Base-by-base conservation (phyloP, 2,888 invertebrate species). In the Cataglyphis livida region DNA sequence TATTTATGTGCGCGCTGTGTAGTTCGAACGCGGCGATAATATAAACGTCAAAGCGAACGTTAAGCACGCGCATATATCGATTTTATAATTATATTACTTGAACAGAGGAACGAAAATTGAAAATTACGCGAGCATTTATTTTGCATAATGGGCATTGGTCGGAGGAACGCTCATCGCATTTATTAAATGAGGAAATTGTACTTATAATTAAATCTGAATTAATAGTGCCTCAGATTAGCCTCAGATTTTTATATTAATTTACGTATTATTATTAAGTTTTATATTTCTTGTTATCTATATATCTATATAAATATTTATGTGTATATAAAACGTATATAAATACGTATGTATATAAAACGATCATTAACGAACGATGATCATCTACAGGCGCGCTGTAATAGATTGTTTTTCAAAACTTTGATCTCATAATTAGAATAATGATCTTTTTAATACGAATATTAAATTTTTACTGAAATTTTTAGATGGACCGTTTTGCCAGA, bases 201-300 rank as follows among this genome's bases (percentile, higher is more conserved):
- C 70, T 79, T 35, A 32, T 79, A 79, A 79, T 79, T 70, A 79
- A 61, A 79, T 70, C 59, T n/a, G 35, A 79, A 79, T 79, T 79
- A 79, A 70, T 79, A 79, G 44, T 9, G 21, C 59, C 59, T 79
- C 48, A 54, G 25, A 76, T 65, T 54, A 65, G 54, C 32, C 44
- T 59, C 28, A 28, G 28, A 28, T 28, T 68, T 57, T 78, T 57
- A 44, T 78, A 59, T 61, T 68, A 70, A 61, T 70, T 35, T 35
- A 28, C 12, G 44, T 59, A 28, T 70, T 59, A 28, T 51, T 32
- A 57, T 57, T 9, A 65, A 76, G 54, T 76, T 76, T 76, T 7
- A n/a, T 65, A 54, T 54, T 76, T 54, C 65, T 54, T 38, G 1
- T 51, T 21, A 18, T 18, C 18, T 48, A 18, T n/a, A 4, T 44